Evolutionary conservation across 2,113 vertebrate genomes (phyloP).

Genomic region (Hippolais icterina): DNA sequence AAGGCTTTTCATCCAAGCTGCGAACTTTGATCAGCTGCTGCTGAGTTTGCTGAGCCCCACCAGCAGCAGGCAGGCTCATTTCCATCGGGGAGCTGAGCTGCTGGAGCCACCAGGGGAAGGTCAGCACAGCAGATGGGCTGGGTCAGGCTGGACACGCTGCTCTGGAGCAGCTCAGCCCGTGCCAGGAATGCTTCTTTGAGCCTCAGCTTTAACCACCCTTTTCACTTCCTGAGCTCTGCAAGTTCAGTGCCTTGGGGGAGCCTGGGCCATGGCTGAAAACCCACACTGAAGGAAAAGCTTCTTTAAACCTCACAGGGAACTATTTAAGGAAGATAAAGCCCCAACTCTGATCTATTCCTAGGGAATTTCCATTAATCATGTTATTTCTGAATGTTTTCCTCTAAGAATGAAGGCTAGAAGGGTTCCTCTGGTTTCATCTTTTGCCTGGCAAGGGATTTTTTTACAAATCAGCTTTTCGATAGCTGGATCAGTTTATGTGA

Average conservation of each 20-base stretch:
- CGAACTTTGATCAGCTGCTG: conserved; percentile 13
- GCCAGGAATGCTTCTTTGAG: background rate
- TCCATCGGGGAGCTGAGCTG: background rate
- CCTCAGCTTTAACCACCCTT: background rate
- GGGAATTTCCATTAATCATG: background rate
- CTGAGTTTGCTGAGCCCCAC: background rate
- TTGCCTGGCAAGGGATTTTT: background rate
- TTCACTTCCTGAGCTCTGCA: background rate
- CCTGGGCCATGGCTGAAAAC: background rate
- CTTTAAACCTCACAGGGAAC: background rate
- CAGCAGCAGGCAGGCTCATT: background rate
- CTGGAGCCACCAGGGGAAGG: background rate
- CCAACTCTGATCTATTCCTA: background rate
- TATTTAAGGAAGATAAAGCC: background rate
- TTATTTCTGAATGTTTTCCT: background rate
- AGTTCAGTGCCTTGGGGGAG: background rate
- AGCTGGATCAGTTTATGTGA: background rate
- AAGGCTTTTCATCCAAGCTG: background rate
- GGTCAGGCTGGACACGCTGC: rapidly evolving
- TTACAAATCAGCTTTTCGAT: background rate
- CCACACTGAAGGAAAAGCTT: background rate
- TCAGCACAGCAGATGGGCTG: background rate
- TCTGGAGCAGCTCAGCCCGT: rapidly evolving
- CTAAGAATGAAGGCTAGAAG: background rate
- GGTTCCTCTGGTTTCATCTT: background rate